Conservation (phyloP, 2,113 vertebrate genomes). For the Eurypyga helias region DNA sequence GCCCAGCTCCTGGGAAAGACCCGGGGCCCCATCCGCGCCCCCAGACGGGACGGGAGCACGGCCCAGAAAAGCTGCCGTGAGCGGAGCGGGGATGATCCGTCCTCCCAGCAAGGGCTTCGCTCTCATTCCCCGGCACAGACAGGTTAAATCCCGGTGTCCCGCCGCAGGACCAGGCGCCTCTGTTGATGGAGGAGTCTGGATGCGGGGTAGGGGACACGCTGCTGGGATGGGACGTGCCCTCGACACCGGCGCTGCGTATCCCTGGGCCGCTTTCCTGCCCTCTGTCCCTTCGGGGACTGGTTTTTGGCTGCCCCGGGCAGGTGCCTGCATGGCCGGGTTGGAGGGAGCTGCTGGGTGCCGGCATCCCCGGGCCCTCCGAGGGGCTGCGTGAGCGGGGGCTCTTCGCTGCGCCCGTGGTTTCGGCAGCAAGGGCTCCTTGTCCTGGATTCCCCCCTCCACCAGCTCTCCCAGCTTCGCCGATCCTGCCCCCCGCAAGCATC, state of each 20-base stretch:
- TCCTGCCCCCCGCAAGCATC: not conserved
- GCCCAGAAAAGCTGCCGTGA: not conserved
- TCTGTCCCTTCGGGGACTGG: not conserved
- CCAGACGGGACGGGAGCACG: not conserved
- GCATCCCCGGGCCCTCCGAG: not conserved
- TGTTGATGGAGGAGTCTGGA: not conserved
- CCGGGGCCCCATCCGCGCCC: too few species aligned
- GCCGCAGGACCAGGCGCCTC: not conserved
- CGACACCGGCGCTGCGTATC: accelerated
- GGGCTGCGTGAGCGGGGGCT: accelerated
- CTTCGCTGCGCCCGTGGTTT: accelerated
- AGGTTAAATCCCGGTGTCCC: not conserved
- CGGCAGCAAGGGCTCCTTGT: not conserved
- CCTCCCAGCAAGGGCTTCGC: not conserved
- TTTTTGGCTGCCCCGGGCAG: not conserved
- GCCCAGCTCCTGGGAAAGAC: not conserved
- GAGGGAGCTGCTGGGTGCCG: not conserved
- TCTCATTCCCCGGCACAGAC: not conserved
- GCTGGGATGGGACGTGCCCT: not conserved
- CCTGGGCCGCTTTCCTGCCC: not conserved
- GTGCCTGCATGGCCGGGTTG: too few species aligned
- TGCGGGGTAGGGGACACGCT: not conserved
- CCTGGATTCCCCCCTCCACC: accelerated
- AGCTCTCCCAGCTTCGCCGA: accelerated
- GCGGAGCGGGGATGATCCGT: not conserved